These are phyloP conservation scores for Phaenicophaeus curvirostris DNA, from an alignment of 2,797 vertebrate species.

Conservation along the genomic window DNA sequence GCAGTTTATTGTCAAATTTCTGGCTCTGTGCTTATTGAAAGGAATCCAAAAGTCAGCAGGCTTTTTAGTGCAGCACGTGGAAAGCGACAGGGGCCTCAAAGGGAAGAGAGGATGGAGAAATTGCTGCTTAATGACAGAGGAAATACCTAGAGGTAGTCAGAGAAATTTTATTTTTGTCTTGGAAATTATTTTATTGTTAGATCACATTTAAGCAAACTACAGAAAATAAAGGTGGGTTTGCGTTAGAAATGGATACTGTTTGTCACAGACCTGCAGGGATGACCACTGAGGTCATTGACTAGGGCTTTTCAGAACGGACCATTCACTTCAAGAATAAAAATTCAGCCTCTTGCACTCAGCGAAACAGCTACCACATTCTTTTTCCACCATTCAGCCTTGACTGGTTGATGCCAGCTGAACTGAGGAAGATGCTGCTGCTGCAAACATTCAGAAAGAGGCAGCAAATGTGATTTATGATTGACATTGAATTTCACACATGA, in stretches of 20 bases:
- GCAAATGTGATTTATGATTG: background rate
- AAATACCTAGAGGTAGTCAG: background rate
- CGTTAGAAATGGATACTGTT: background rate
- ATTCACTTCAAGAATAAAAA: background rate
- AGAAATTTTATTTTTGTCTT: background rate
- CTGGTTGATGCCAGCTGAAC: background rate
- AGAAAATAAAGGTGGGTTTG: background rate
- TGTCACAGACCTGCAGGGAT: background rate
- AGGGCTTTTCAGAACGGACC: background rate
- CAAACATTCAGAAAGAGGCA: background rate
- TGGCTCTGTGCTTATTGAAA: background rate
- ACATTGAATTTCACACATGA: accelerated
- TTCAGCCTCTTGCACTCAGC: background rate
- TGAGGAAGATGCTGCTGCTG: background rate
- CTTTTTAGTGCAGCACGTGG: background rate
- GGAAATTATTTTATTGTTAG: background rate
- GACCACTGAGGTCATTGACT: background rate
- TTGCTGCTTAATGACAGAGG: background rate
- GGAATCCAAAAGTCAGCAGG: background rate
- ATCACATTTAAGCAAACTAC: background rate
- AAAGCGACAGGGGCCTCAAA: background rate
- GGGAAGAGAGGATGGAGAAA: background rate
- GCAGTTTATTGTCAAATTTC: background rate
- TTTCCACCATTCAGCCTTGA: background rate
- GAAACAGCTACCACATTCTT: background rate